phyloP scores from a whole-genome alignment of 2,888 invertebrate genomes.

The Acronicta psi region DNA sequence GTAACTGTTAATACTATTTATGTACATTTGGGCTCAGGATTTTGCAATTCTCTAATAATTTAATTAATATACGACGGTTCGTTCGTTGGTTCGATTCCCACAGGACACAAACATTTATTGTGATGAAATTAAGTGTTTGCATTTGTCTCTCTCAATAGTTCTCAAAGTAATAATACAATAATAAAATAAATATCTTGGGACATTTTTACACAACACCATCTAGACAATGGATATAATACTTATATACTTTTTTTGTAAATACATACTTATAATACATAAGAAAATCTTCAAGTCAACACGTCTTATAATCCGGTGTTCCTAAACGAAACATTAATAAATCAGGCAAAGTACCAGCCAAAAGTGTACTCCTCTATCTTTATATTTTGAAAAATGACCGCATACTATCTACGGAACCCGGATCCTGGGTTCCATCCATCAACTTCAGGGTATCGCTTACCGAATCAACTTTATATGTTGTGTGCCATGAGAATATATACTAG shows the following conservation, averaged over 20 bases:
- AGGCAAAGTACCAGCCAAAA: constrained; percentile 17
- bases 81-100: too few species aligned
- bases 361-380: constrained; percentile 30
- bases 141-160: too few species aligned
- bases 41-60: too few species aligned
- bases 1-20: constrained; percentile 12
- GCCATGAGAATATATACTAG: constrained; percentile 19
- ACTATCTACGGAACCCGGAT: constrained; percentile 32
- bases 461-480: constrained; percentile 38
- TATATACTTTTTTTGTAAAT: too few species aligned
- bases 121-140: too few species aligned
- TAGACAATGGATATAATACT: too few species aligned
- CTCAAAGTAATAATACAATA: too few species aligned
- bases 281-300: not conserved
- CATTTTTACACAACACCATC: too few species aligned
- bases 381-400: constrained; percentile 45
- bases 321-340: constrained; percentile 29
- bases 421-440: constrained; percentile 48
- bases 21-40: not conserved
- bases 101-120: too few species aligned
- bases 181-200: too few species aligned
- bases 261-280: too few species aligned
- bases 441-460: constrained; percentile 46
- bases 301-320: not conserved
- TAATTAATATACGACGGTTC: too few species aligned